These are phyloP conservation scores for Tangara arthus DNA, from an alignment of 2,797 vertebrate genomes.

Conservation along the genomic window DNA sequence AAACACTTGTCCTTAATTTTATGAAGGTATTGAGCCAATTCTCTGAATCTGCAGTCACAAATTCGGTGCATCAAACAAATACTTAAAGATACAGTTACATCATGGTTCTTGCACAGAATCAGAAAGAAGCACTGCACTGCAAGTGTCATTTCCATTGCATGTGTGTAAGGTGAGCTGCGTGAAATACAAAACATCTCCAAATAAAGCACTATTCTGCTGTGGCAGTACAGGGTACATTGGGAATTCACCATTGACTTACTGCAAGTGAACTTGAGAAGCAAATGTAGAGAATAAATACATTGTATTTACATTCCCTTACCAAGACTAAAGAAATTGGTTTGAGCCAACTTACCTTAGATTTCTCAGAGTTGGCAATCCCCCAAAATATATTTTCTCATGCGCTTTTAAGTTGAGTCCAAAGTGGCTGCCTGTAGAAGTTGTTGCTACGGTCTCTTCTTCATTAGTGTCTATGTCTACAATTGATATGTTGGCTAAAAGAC, in stretches of 20 bases:
- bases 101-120: neutral
- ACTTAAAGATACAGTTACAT: neutral
- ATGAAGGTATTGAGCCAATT: neutral
- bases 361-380: constrained; percentile 88
- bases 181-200: neutral
- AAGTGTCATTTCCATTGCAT: neutral
- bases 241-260: neutral
- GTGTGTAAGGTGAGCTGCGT: neutral
- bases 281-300: neutral
- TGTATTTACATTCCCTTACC: neutral
- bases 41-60: neutral
- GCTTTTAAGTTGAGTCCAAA: constrained; percentile 92
- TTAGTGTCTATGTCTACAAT: constrained; percentile 87
- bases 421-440: constrained; percentile 84
- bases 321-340: neutral
- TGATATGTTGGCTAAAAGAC: constrained; percentile 84
- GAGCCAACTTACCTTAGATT: constrained; percentile 85
- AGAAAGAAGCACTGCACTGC: neutral
- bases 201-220: neutral
- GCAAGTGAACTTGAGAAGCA: neutral
- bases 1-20: neutral
- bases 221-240: neutral
- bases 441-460: constrained; percentile 82
- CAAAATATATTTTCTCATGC: constrained; percentile 93
- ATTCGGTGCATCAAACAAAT: neutral